A percentile compares a stretch with the other conserved stretches of the same genome.
Evolutionary conservation across 2,888 invertebrate species (phyloP).

Genomic region (Scrobipalpa costella): DNA sequence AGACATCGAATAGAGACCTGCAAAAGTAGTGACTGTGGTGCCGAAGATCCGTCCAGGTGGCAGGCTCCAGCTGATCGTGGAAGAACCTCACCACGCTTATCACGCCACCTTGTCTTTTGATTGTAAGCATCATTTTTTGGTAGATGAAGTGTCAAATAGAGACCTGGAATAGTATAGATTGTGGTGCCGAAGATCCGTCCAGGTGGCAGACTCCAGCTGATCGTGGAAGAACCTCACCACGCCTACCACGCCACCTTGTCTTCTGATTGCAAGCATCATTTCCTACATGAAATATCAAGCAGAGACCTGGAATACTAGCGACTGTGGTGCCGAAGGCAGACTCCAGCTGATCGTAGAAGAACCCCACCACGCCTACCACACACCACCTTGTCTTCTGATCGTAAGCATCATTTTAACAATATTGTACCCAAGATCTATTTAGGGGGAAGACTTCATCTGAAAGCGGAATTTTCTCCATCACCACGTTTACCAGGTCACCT

Average conservation of each 20-base stretch:
- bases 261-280: too few relatives aligned
- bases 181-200: too few relatives aligned
- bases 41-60: constrained; percentile 76
- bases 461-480: too few relatives aligned
- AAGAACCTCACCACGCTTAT: constrained; percentile 74
- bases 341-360: constrained; percentile 77
- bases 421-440: not conserved
- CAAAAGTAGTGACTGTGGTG: constrained; percentile 82
- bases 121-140: constrained; percentile 44
- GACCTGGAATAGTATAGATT: too few relatives aligned
- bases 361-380: constrained; percentile 72
- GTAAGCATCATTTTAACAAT: constrained; percentile 39
- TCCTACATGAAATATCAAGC: too few relatives aligned
- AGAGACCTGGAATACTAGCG: constrained; percentile 82
- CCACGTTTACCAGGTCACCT: too few relatives aligned
- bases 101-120: constrained; percentile 65
- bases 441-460: not conserved
- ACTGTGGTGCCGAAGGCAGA: constrained; percentile 81
- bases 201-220: too few relatives aligned
- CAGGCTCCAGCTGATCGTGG: constrained; percentile 73
- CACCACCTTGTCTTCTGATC: constrained; percentile 59
- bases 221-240: too few relatives aligned
- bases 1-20: too few relatives aligned
- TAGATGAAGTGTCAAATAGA: too few relatives aligned
- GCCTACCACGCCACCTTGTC: too few relatives aligned